Conservation (phyloP, 2,797 vertebrate species). For the Diceros bicornis region DNA sequence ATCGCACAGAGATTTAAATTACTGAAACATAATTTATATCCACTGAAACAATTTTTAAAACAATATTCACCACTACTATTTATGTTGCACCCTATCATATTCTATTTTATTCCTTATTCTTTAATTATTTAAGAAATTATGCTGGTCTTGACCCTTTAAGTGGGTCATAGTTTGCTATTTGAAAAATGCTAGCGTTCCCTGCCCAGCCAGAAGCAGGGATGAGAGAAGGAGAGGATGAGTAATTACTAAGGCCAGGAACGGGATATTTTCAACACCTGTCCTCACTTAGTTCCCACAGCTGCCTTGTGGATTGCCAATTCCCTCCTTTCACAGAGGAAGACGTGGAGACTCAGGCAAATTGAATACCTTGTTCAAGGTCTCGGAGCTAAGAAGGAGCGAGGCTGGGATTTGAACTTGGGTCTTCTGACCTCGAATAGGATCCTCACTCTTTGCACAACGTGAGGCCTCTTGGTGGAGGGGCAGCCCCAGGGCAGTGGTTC, state of each 20-base stretch:
- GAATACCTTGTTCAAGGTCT: background rate
- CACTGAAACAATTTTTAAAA: background rate
- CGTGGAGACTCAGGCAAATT: background rate
- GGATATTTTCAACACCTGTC: background rate
- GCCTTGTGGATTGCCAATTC: background rate
- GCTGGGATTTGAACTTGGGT: background rate
- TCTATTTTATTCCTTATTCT: background rate
- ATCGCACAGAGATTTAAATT: background rate
- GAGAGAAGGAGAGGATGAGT: background rate
- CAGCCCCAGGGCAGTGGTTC: too few species aligned
- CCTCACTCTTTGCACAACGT: background rate
- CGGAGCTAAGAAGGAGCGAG: background rate
- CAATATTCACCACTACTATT: background rate
- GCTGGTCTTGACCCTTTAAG: background rate
- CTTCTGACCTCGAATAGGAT: background rate
- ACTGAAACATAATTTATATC: background rate
- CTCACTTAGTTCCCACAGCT: too few species aligned
- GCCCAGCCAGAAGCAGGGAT: background rate
- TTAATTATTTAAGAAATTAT: background rate
- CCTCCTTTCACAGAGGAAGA: background rate
- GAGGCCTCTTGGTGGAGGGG: background rate
- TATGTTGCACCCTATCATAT: too few species aligned
- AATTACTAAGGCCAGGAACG: background rate
- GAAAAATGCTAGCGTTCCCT: background rate
- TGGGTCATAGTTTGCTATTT: background rate